Percentiles rank a stretch among this genome's conserved stretches.
Evolutionary conservation across 2,113 vertebrate species (phyloP).

Genomic region (Crotalus helleri): DNA sequence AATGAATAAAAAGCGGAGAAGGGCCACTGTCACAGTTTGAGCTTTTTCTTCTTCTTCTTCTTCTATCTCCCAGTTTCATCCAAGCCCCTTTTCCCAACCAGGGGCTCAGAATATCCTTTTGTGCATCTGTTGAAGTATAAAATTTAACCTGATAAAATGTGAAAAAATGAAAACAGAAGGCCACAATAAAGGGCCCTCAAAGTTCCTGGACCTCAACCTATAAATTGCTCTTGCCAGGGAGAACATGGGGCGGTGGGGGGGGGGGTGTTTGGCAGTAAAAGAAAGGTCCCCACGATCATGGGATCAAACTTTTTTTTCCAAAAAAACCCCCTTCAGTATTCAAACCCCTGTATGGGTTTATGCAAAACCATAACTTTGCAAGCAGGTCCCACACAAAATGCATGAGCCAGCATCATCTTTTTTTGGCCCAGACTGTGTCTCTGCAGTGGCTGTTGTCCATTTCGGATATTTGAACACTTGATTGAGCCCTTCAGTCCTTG

Average conservation of each 20-base stretch:
- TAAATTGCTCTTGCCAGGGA: not conserved
- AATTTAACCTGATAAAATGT: not conserved
- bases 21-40: not conserved
- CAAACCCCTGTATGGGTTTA: not conserved
- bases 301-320: not conserved
- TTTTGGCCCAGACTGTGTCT: not conserved
- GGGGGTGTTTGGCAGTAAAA: not conserved
- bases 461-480: not conserved
- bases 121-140: not conserved
- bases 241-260: not conserved
- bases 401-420: too few species aligned
- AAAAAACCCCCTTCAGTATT: not conserved
- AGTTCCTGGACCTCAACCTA: not conserved
- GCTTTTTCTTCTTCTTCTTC: too few species aligned
- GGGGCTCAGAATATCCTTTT: not conserved
- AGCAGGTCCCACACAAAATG: not conserved
- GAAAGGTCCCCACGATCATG: too few species aligned
- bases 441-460: not conserved
- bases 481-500: too few species aligned
- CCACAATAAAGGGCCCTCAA: not conserved
- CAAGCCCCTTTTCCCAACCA: not conserved
- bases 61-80: not conserved
- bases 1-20: not conserved
- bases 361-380: not conserved
- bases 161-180: not conserved